Conservation (phyloP, 2,888 invertebrate species). For the Fabriciana adippe region DNA sequence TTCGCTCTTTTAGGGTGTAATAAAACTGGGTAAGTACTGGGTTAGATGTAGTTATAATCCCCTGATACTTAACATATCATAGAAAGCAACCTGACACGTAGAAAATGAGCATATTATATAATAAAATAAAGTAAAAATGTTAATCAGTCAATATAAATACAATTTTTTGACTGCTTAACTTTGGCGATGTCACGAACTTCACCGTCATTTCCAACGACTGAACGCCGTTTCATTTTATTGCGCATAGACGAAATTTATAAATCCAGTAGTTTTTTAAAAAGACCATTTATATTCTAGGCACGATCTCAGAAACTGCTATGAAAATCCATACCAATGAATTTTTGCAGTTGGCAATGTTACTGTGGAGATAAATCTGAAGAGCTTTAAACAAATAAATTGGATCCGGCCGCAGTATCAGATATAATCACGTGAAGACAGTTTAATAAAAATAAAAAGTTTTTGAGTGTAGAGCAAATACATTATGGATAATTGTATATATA, state of each 20-base stretch:
- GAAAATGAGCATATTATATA: background rate
- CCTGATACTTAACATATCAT: background rate
- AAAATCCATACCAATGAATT: slow-evolving; percentile 10
- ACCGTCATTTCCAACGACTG: slow-evolving; percentile 12
- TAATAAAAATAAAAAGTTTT: too few species aligned
- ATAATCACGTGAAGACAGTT: too few species aligned
- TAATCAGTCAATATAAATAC: background rate
- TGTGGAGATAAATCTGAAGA: slow-evolving; percentile 3
- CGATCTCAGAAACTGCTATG: slow-evolving; percentile 11
- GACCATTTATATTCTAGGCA: slow-evolving; percentile 10
- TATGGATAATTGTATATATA: too few species aligned
- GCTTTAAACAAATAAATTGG: background rate
- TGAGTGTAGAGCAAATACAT: too few species aligned
- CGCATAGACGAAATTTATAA: slow-evolving; percentile 9
- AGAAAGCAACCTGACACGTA: too few species aligned
- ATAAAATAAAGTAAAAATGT: background rate
- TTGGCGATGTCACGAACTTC: background rate
- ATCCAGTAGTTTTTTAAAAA: slow-evolving; percentile 8
- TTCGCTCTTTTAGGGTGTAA: too few species aligned
- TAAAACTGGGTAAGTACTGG: too few species aligned
- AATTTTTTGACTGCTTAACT: background rate
- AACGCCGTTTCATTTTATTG: slow-evolving; percentile 12
- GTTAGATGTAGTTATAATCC: too few species aligned
- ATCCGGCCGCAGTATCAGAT: too few species aligned
- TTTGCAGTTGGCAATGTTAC: slow-evolving; percentile 9